phyloP scores from a whole-genome alignment of 2,888 invertebrate species.

The Harpalus rubripes region DNA sequence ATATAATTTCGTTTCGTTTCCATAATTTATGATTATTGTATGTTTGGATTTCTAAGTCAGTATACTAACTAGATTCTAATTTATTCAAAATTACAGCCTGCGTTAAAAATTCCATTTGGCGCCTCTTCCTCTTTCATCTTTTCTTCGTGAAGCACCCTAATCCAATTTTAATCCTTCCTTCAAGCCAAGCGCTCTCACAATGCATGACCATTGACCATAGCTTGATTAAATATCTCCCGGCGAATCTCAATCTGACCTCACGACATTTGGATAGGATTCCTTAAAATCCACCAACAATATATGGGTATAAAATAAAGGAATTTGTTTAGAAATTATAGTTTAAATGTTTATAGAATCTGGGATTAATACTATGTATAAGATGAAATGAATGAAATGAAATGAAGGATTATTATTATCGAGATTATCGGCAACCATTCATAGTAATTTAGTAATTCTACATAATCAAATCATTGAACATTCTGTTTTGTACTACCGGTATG shows the following conservation, averaged over 20 bases:
- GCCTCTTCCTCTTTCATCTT: constrained; percentile 11
- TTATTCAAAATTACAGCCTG: constrained; percentile 26
- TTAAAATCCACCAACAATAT: constrained; percentile 7
- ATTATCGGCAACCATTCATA: background rate
- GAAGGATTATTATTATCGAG: background rate
- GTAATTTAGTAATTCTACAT: constrained; percentile 7
- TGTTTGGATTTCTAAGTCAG: background rate
- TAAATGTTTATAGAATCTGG: background rate
- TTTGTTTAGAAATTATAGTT: background rate
- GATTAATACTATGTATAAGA: background rate
- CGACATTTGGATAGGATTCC: constrained; percentile 16
- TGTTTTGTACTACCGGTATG: background rate
- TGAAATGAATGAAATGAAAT: background rate
- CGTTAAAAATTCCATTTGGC: constrained; percentile 26
- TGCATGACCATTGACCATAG: constrained; percentile 36
- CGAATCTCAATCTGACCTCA: constrained; percentile 46
- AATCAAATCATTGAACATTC: background rate
- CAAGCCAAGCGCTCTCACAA: constrained; percentile 18
- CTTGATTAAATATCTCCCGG: constrained; percentile 45
- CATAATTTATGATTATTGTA: background rate
- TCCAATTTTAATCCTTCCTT: constrained; percentile 42
- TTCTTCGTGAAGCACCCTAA: constrained; percentile 25
- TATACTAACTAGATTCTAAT: constrained; percentile 18
- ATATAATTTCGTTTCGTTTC: background rate
- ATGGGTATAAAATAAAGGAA: background rate